Percentiles rank a stretch among this genome's conserved stretches.
Conservation (phyloP, 53 echinoderm and acorn worm species). For the Holothuria scabra region DNA sequence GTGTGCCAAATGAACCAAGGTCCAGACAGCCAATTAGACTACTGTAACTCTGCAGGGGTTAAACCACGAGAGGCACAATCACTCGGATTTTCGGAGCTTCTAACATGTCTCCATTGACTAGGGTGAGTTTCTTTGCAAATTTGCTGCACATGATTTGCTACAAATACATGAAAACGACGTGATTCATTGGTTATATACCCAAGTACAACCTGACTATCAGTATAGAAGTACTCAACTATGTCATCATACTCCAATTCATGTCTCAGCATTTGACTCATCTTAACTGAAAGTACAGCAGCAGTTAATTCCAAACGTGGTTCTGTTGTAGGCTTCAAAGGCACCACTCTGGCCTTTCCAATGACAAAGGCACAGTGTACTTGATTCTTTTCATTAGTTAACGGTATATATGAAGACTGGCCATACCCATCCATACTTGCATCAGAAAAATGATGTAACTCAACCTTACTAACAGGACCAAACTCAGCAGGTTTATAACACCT, state of each 20-base stretch:
- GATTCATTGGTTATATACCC: constrained; percentile 63
- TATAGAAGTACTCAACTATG: constrained; percentile 52
- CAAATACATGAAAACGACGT: constrained; percentile 57
- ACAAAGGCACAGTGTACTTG: constrained; percentile 58
- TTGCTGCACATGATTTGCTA: constrained; percentile 57
- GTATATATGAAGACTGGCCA: constrained; percentile 64
- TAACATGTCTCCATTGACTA: constrained; percentile 55
- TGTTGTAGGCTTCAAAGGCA: constrained; percentile 43
- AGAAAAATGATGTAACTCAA: too few species aligned
- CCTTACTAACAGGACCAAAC: constrained; percentile 32
- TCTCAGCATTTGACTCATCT: constrained; percentile 36
- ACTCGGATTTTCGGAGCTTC: constrained; percentile 37
- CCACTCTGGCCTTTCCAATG: constrained; percentile 68
- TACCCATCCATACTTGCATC: too few species aligned
- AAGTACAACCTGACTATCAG: constrained; percentile 63
- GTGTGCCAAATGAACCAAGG: constrained; percentile 49
- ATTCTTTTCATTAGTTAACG: constrained; percentile 39
- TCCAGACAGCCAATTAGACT: constrained; percentile 53
- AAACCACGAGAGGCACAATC: constrained; percentile 49
- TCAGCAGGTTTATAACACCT: constrained; percentile 25
- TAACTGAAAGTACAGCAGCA: constrained; percentile 56
- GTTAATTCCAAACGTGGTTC: constrained; percentile 66
- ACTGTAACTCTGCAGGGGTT: constrained; percentile 34
- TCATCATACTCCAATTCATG: constrained; percentile 52
- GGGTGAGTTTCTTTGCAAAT: constrained; percentile 54